Conservation (phyloP, 2,888 invertebrate species). For the Cantharis nigra region DNA sequence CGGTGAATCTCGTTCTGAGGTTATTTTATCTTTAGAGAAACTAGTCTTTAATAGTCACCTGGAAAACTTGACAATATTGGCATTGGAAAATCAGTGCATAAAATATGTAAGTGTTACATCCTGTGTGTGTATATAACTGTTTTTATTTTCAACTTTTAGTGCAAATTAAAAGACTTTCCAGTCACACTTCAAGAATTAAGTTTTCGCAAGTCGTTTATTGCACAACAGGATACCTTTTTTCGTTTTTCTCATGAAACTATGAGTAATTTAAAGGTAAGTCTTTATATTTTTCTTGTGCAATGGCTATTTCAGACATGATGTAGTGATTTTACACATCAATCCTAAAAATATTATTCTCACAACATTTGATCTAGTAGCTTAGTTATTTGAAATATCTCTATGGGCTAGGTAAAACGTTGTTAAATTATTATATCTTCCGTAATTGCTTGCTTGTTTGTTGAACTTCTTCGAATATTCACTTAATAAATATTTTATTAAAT, state of each 20-base stretch:
- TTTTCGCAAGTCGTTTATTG: constrained; percentile 55
- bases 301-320: not conserved
- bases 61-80: constrained; percentile 45
- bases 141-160: constrained; percentile 54
- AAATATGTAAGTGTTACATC: constrained; percentile 36
- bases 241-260: constrained; percentile 18
- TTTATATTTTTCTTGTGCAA: not conserved
- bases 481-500: too few species aligned
- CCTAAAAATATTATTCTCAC: too few species aligned
- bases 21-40: constrained; percentile 18
- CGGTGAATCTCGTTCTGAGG: constrained; percentile 13
- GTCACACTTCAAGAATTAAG: constrained; percentile 64
- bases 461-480: too few species aligned
- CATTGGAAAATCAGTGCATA: constrained; percentile 48
- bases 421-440: too few species aligned
- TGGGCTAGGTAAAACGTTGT: too few species aligned
- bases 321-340: too few species aligned
- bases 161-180: constrained; percentile 69
- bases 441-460: too few species aligned
- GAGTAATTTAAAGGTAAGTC: constrained; percentile 32
- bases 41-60: constrained; percentile 11
- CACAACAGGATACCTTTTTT: constrained; percentile 44
- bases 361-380: too few species aligned
- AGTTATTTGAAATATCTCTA: too few species aligned
- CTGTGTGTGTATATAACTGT: not conserved